Percentiles rank a stretch among this genome's conserved stretches.
Evolutionary conservation across 2,797 vertebrate species (phyloP).

Genomic region (Hoplostethus atlanticus): DNA sequence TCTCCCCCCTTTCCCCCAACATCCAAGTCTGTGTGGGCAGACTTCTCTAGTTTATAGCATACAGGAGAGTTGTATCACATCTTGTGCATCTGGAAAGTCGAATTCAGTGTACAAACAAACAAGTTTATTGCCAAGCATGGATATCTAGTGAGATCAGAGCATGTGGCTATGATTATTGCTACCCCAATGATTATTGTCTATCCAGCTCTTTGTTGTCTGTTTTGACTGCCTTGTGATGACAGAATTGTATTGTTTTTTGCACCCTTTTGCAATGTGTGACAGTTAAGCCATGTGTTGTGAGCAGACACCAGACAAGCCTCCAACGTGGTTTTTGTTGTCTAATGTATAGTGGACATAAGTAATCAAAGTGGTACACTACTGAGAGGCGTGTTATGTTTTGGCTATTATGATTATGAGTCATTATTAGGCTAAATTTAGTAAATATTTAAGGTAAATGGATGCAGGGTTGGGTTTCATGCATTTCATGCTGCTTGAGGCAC

Average conservation of each 20-base stretch:
- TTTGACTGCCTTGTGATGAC: conserved; percentile 7
- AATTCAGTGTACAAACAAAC: neutral
- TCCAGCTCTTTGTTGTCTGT: neutral
- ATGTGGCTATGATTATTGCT: neutral
- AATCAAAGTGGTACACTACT: neutral
- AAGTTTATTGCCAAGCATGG: neutral
- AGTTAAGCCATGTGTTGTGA: neutral
- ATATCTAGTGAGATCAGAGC: neutral
- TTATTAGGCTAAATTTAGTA: conserved; percentile 21
- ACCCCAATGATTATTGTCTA: neutral
- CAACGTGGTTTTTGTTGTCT: neutral
- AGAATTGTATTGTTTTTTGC: neutral
- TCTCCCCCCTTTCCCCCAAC: conserved; percentile 6
- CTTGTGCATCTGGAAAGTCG: neutral
- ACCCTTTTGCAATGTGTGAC: neutral
- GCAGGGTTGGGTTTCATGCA: conserved; percentile 7
- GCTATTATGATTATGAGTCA: neutral
- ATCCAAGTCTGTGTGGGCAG: too few species aligned
- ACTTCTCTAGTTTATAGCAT: neutral
- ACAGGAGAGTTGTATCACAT: neutral
- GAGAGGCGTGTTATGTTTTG: conserved; percentile 8
- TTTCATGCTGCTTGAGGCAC: conserved; percentile 3
- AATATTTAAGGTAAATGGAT: neutral
- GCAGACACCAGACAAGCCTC: too few species aligned
- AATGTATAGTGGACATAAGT: neutral